A percentile compares a stretch with the other conserved stretches of the same genome.
These are phyloP conservation scores for Caenorhabditis becei DNA, from an alignment of 2,888 invertebrate genomes.

Conservation along the genomic window DNA sequence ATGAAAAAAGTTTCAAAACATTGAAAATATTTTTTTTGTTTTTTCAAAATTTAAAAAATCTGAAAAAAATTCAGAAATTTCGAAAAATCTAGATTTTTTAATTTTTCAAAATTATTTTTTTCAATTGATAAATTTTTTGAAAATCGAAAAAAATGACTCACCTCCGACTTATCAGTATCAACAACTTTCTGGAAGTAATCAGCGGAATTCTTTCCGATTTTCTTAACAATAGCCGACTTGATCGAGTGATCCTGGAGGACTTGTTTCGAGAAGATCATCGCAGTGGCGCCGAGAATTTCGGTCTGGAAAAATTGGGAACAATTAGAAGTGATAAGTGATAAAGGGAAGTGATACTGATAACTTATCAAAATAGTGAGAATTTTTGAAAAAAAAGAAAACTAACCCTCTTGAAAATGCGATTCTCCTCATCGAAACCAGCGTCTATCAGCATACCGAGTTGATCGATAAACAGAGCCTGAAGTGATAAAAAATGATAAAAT, in stretches of 20 bases:
- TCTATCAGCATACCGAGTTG: conserved; percentile 62
- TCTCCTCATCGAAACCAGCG: conserved; percentile 67
- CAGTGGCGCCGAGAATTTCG: conserved; percentile 51
- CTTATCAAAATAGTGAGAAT: not conserved
- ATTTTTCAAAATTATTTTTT: no score
- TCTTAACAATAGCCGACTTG: conserved; percentile 34
- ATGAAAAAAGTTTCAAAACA: no score
- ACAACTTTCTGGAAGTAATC: conserved; percentile 48
- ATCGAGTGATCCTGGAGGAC: conserved; percentile 27
- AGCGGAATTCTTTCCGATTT: conserved; percentile 33
- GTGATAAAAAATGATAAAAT: no score
- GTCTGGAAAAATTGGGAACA: conserved; percentile 36
- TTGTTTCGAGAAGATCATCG: conserved; percentile 54
- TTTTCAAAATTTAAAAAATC: no score
- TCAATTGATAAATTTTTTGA: no score
- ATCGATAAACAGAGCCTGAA: conserved; percentile 59
- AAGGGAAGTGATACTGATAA: not conserved
- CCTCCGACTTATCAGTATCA: conserved; percentile 55
- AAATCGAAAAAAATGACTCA: conserved; percentile 1
- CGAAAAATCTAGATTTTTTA: no score
- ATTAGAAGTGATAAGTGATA: not conserved
- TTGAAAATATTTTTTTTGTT: no score
- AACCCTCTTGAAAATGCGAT: conserved; percentile 70
- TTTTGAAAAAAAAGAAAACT: conserved; percentile 14
- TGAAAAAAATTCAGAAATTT: not conserved